Conservation (phyloP, 2,797 vertebrate genomes). For the Dendrocincla fuliginosa region DNA sequence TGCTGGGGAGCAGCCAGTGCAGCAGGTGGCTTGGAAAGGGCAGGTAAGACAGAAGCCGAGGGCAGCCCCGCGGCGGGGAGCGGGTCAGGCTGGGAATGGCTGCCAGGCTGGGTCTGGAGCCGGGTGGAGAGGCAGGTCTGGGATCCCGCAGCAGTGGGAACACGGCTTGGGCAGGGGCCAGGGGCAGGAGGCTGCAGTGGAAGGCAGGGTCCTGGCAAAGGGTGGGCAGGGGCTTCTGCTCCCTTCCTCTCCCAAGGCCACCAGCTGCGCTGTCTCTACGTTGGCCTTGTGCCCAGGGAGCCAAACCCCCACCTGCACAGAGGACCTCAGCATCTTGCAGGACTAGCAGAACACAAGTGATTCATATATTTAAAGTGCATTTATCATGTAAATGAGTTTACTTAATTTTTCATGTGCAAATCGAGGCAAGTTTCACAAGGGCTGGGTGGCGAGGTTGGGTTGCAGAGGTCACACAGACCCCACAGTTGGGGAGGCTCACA, state of each 20-base stretch:
- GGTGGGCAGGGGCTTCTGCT: background rate
- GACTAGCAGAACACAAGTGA: background rate
- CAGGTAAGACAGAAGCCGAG: background rate
- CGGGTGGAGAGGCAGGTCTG: fast-evolving
- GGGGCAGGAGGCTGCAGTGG: background rate
- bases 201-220: background rate
- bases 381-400: background rate
- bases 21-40: background rate
- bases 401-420: background rate
- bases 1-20: background rate
- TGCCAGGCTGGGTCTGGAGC: background rate
- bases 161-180: fast-evolving
- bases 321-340: background rate
- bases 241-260: background rate
- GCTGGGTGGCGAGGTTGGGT: background rate
- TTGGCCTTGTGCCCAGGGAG: background rate
- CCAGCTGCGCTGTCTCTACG: background rate
- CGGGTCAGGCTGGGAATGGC: fast-evolving
- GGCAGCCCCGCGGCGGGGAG: fast-evolving
- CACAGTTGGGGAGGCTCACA: background rate
- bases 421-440: background rate
- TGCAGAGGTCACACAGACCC: background rate
- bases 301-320: background rate
- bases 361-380: background rate
- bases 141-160: too few relatives aligned